Evolutionary conservation across 2,113 vertebrate genomes (phyloP), one percentile per base, ranked within the genome.

Genomic region (Oostethus manadensis): DNA sequence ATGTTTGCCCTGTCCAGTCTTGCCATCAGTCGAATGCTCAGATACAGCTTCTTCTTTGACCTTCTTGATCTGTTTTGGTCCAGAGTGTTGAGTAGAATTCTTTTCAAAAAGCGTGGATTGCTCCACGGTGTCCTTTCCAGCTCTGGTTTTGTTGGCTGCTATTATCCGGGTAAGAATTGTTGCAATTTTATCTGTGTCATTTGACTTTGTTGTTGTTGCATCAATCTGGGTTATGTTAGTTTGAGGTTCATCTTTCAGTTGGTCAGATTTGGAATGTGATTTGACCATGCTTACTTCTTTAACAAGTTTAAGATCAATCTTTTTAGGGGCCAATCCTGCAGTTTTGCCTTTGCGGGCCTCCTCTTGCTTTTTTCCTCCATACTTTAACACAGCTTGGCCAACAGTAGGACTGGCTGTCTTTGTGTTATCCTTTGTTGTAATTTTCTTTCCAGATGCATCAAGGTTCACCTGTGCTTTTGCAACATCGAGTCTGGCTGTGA

Each of bases 231-330:
- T 88, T n/a, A 57, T 40, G 56, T 88, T 90, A 11, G 33, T 56
- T 20, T 70, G 67, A 66, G 86, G 81, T 29, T 88, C 67, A n/a
- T 87, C 89, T 83, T 85, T 87, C 29, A 78, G 69, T 18, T 82
- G 71, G 43, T 70, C 56, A 38, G 76, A 51, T 56, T 83, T 85
- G 45, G 64, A 20, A 42, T 40, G 20, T n/a, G 40, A 42, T 74
- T 70, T 80, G 15, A 49, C 51, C n/a, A 6, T 8, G 22, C 47
- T 44, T 69, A 66, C 68, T 17, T 82, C 65, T 47, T 81, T 81
- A 13, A 56, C 56, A 18, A 66, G 13, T 44, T 82, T 85, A 4
- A 66, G 1, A 6, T 76, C 69, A n/a, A 50, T 51, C 23, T 79
- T 86, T 62, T 65, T 82, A 29, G 73, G 17, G 18, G 10, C 15